Evolutionary conservation across 2,888 invertebrate genomes (phyloP), one percentile per base, ranked within the genome.

Genomic region (Epirrhoe alternata): DNA sequence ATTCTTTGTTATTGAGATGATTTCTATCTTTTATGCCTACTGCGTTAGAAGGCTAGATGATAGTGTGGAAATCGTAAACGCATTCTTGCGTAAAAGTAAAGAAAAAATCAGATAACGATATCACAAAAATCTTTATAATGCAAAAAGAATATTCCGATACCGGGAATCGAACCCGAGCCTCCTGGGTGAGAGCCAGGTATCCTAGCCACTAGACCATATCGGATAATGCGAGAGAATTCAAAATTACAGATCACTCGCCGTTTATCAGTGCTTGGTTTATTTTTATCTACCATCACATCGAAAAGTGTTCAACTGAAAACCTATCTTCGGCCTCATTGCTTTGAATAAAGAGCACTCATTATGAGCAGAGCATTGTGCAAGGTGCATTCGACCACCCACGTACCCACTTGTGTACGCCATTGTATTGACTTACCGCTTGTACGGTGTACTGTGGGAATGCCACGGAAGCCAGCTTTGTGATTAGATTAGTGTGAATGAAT

Each of bases 131-230:
- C n/a, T n/a, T n/a, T n/a, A n/a, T n/a, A 35, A 64, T 8, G 47
- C 59, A 75, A 72, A 78, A 75, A 64, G 33, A 1, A 42, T 35
- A 61, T 94, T 94, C 94, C 94, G 91, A 90, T 94, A 94, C 94
- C 94, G 94, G 93, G 93, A 94, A 94, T 94, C 93, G 94, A 94
- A 86, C 83, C 94, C 94, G 94, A 91, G 93, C 93, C 93, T 93
- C 95, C 95, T 95, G 94, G 95, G 94, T 95, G 95, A 95, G 94
- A 95, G 95, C 95, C 95, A 95, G 95, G 94, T 95, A 95, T 95
- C 95, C 94, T 95, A 95, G 94, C 95, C 95, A 95, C 94, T 95
- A 95, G 94, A 94, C 94, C 94, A 94, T 94, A 94, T 83, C 82
- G 82, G 83, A 82, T 77, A 1, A 0, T 58, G 5, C 2, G 6